Conservation (phyloP, 2,797 vertebrate genomes). For the Mastacembelus armatus region DNA sequence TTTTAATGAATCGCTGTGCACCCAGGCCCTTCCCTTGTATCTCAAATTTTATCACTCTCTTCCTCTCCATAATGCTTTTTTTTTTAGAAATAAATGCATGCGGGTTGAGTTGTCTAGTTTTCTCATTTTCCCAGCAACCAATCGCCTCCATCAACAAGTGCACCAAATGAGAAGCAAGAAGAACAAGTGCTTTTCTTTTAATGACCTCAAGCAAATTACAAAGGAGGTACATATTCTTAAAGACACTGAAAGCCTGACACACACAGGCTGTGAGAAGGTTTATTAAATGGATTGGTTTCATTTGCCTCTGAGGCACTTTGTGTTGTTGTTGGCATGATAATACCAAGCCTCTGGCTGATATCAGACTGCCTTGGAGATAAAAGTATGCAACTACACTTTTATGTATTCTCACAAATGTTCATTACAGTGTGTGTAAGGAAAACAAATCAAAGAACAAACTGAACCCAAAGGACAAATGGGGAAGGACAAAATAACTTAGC, state of each 20-base stretch:
- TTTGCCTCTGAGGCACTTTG: constrained; percentile 48
- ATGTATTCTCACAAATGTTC: constrained; percentile 45
- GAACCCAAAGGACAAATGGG: background rate
- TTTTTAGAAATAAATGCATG: constrained; percentile 32
- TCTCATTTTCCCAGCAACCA: background rate
- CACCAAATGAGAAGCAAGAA: constrained; percentile 6
- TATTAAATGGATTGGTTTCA: constrained; percentile 54
- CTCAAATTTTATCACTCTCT: background rate
- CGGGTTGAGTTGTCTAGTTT: constrained; percentile 11
- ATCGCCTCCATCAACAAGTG: constrained; percentile 7
- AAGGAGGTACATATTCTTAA: constrained; percentile 20
- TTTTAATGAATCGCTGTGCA: constrained; percentile 69
- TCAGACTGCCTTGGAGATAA: constrained; percentile 38
- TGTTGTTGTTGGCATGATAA: constrained; percentile 47
- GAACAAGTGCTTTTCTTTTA: constrained; percentile 35
- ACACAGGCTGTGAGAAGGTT: constrained; percentile 21
- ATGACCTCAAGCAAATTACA: constrained; percentile 39
- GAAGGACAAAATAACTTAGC: constrained; percentile 2
- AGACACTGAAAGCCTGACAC: constrained; percentile 18
- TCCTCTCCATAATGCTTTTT: background rate
- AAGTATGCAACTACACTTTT: constrained; percentile 32
- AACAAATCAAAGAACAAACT: constrained; percentile 50
- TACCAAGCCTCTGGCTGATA: constrained; percentile 17
- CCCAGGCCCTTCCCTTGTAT: constrained; percentile 5
- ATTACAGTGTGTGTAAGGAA: constrained; percentile 36